Percentiles rank a stretch among this genome's conserved stretches.
phyloP scores from a whole-genome alignment of 2,888 invertebrate species.

The Ectobius pallidus region DNA sequence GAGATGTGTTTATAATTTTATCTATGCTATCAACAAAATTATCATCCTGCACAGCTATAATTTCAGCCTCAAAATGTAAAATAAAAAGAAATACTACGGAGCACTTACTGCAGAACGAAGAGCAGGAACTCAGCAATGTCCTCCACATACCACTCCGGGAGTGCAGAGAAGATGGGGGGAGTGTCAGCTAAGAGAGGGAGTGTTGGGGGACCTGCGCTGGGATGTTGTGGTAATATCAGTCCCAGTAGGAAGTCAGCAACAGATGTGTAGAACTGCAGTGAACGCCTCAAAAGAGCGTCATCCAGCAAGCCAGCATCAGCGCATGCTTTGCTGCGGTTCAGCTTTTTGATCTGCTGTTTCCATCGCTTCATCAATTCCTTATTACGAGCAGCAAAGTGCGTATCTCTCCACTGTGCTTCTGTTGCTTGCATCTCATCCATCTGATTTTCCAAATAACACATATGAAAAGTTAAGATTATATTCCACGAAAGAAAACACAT shows the following conservation, averaged over 20 bases:
- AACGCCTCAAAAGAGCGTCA: constrained; percentile 78
- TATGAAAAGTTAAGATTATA: not conserved
- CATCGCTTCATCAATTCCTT: constrained; percentile 83
- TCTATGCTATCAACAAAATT: too few species aligned
- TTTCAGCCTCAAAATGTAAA: too few species aligned
- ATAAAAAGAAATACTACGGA: too few species aligned
- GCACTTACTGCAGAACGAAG: constrained; percentile 88
- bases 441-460: too few species aligned
- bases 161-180: constrained; percentile 80
- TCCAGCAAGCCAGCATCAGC: constrained; percentile 90
- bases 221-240: constrained; percentile 63
- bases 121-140: constrained; percentile 96
- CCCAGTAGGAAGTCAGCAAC: constrained; percentile 80
- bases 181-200: constrained; percentile 64
- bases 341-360: constrained; percentile 80
- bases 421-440: constrained; percentile 78
- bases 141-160: constrained; percentile 98
- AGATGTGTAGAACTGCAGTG: constrained; percentile 85
- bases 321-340: constrained; percentile 83
- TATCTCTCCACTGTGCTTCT: constrained; percentile 82
- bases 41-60: too few species aligned
- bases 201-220: constrained; percentile 51
- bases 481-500: too few species aligned
- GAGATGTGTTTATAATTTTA: too few species aligned
- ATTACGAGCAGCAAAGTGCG: constrained; percentile 77